Base-by-base conservation (phyloP, 1,140 invertebrate species). In the Drosophila subpulchrella region DNA sequence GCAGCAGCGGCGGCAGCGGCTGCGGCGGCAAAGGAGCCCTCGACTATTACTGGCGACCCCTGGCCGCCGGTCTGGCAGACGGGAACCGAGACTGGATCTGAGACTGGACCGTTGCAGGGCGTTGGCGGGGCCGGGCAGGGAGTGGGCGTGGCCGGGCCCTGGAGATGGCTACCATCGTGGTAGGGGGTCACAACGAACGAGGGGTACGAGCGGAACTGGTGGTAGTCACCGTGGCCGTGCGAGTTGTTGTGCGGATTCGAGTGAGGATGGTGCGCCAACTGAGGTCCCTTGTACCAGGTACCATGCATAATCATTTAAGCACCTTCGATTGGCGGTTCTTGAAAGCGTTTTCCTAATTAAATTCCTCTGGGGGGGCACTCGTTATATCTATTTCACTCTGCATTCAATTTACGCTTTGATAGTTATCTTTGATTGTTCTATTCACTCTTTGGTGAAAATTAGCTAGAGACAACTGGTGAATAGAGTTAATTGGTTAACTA, bases 251-350 rank as follows among this genome's bases (percentile, higher is more conserved):
- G 66, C 15, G 58, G 58, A 61, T 68, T 58, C 65, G 81, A 79
- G 73, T 91, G 90, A 78, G 90, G 81, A 84, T 91, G 89, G 88
- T 91, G 90, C 62, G 90, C 82, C 90, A 91, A 75, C 81, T 91
- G 90, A 78, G 90, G 90, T 91, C 90, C 90, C 81, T 91, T 91
- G 83, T 91, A 91, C 90, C 90, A 91, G 71, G 90, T 91, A 91
- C 90, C 90, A 91, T 91, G 90, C 90, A 91, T 91, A 91, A 91
- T 91, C 90, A 91, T 91, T 90, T 91, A 91, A 82, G 42, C 75
- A 56, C 36, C 66, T 68, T 67, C 79, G 51, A 62, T 75, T 44
- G 39, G 38, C 46, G 24, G 53, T 63, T 44, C 46, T 44, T 39
- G 48, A 36, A 75, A 50, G 61, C 68, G 68, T 44, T 74, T 41